phyloP scores from a whole-genome alignment of 2,888 invertebrate genomes.

The Chymomyza caudatula region DNA sequence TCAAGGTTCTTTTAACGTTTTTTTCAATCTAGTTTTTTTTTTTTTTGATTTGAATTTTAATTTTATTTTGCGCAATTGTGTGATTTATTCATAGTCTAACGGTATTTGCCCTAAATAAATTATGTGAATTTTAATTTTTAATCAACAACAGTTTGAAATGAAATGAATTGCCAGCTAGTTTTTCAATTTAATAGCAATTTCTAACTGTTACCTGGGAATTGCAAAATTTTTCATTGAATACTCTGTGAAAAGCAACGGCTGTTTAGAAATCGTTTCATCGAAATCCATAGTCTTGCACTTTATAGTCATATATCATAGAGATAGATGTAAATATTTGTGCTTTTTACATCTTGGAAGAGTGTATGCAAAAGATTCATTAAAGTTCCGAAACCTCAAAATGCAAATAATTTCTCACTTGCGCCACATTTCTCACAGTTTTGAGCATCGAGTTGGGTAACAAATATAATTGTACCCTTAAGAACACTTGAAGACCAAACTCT shows the following conservation, averaged over 20 bases:
- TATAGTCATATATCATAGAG: neutral
- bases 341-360: neutral
- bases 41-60: neutral
- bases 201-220: neutral
- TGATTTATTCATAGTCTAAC: neutral
- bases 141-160: neutral
- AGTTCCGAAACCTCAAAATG: no score
- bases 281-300: neutral
- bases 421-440: no score
- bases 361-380: neutral
- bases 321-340: neutral
- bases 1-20: neutral
- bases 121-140: neutral
- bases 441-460: no score
- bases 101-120: neutral
- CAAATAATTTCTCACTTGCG: no score
- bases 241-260: neutral
- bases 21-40: neutral
- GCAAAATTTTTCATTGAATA: neutral
- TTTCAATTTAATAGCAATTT: neutral
- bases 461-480: no score
- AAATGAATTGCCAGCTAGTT: neutral
- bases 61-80: neutral
- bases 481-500: no score
- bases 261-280: neutral